Conservation (phyloP, 64 coral and sea anemone genomes). For the Pocillopora verrucosa region DNA sequence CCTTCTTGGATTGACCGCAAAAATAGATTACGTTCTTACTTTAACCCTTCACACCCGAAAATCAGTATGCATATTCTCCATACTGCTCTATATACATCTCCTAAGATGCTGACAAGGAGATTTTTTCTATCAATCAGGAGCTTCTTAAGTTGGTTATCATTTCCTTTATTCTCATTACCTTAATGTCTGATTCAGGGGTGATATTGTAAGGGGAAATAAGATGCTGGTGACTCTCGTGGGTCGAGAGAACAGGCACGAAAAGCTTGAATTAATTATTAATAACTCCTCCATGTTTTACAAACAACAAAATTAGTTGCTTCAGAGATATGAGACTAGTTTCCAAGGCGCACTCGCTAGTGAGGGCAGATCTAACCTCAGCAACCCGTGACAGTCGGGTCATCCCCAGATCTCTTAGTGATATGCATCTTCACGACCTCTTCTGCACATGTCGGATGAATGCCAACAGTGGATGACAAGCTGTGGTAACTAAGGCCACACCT, state of each 20-base stretch:
- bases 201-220: no score
- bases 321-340: neutral
- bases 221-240: no score
- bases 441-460: constrained; percentile 93
- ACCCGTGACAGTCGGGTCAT: constrained; percentile 85
- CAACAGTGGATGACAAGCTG: constrained; percentile 65
- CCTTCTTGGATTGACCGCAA: neutral
- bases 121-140: neutral
- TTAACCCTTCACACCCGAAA: no score
- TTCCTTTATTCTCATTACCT: no score
- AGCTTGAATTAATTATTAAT: neutral
- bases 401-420: constrained; percentile 96
- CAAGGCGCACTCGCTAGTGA: constrained; percentile 1
- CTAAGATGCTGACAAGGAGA: neutral
- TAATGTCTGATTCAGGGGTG: no score
- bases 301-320: neutral
- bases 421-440: constrained; percentile 93
- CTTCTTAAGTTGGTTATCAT: no score
- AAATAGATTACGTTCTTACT: neutral
- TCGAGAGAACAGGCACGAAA: neutral
- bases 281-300: neutral
- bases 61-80: no score
- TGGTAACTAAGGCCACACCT: constrained; percentile 75
- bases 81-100: neutral
- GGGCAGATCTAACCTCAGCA: constrained; percentile 93